Conservation (phyloP, 2,113 vertebrate species). For the Charina bottae region DNA sequence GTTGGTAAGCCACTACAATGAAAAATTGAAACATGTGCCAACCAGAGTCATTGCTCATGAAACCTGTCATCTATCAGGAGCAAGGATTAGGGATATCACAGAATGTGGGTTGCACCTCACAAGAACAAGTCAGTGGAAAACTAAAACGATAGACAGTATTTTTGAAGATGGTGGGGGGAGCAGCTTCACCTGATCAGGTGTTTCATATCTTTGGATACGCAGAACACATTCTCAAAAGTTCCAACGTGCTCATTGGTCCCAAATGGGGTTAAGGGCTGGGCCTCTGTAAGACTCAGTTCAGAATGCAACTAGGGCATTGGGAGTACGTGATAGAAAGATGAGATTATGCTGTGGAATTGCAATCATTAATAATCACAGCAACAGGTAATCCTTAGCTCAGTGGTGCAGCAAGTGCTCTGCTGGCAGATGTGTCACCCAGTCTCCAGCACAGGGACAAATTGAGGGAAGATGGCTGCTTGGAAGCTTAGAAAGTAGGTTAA, state of each 20-base stretch:
- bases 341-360: neutral
- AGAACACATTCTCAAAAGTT: neutral
- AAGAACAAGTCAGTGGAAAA: neutral
- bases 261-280: neutral
- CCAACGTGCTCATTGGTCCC: neutral
- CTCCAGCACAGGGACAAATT: neutral
- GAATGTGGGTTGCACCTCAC: neutral
- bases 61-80: neutral
- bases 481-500: too few species aligned
- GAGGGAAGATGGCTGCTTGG: neutral
- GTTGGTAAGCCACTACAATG: neutral
- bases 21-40: neutral
- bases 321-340: neutral
- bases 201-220: neutral
- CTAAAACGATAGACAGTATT: neutral
- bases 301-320: neutral
- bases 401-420: neutral
- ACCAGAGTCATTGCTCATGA: neutral
- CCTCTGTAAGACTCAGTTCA: neutral
- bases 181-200: neutral
- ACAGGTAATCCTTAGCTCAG: neutral
- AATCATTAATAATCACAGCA: neutral
- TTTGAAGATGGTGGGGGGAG: neutral
- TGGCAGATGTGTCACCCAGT: neutral
- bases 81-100: neutral